Percentiles rank a stretch among this genome's conserved stretches.
phyloP scores from a whole-genome alignment of 2,888 invertebrate species.

The Drosophila fulvimacula region DNA sequence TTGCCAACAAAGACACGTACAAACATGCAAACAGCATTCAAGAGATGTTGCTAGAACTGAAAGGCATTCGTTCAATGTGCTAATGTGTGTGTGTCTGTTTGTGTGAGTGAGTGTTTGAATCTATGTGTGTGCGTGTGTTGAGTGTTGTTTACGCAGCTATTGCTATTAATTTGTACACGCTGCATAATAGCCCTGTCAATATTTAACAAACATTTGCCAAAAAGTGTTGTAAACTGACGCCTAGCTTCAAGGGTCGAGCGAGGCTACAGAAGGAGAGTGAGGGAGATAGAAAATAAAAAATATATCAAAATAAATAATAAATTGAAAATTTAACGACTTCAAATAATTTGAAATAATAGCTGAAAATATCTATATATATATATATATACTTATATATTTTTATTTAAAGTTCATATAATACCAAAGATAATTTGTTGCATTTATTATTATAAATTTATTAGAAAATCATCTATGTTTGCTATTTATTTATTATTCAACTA shows the following conservation, averaged over 20 bases:
- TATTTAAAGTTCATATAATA: too few relatives aligned
- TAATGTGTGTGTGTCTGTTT: slow-evolving; percentile 6
- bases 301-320: too few relatives aligned
- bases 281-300: not conserved
- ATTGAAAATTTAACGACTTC: too few relatives aligned
- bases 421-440: not conserved
- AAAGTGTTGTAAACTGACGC: slow-evolving; percentile 52
- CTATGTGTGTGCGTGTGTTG: slow-evolving; percentile 26
- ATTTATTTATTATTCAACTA: not conserved
- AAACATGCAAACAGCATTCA: slow-evolving; percentile 72
- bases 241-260: not conserved
- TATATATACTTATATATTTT: too few relatives aligned
- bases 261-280: not conserved
- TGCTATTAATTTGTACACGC: slow-evolving; percentile 74
- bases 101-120: slow-evolving; percentile 16
- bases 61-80: slow-evolving; percentile 47
- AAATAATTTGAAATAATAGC: too few relatives aligned
- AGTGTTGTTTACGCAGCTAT: slow-evolving; percentile 66
- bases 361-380: too few relatives aligned
- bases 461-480: not conserved
- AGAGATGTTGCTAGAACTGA: slow-evolving; percentile 63
- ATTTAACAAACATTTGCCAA: slow-evolving; percentile 68
- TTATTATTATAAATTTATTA: not conserved
- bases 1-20: slow-evolving; percentile 75
- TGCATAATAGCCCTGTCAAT: slow-evolving; percentile 76